These are phyloP conservation scores for Apistogramma diplotaenia DNA, from an alignment of 2,113 vertebrate genomes.

Conservation along the genomic window DNA sequence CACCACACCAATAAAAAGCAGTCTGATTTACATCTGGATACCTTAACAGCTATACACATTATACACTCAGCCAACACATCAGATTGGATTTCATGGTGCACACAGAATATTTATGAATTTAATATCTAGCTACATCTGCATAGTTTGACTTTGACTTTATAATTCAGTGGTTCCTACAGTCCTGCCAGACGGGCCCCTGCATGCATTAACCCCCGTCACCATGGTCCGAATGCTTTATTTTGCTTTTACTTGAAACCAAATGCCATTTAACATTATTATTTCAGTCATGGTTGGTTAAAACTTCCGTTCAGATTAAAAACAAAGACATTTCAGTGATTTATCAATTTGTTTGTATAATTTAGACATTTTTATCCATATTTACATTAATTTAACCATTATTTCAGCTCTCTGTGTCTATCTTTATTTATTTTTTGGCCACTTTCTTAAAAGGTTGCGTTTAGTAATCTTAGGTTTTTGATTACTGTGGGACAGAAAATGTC, in stretches of 20 bases:
- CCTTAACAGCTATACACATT: neutral
- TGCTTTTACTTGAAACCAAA: neutral
- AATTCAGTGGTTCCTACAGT: neutral
- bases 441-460: too few relatives aligned
- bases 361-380: too few relatives aligned
- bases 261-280: too few relatives aligned
- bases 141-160: neutral
- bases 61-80: neutral
- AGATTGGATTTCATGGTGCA: neutral
- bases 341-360: too few relatives aligned
- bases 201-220: neutral
- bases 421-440: too few relatives aligned
- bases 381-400: too few relatives aligned
- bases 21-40: neutral
- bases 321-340: too few relatives aligned
- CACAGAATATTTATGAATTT: neutral
- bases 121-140: neutral
- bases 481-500: neutral
- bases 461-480: neutral
- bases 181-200: neutral
- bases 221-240: neutral
- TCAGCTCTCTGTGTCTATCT: too few relatives aligned
- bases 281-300: too few relatives aligned
- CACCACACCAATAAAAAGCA: neutral
- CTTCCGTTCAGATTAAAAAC: too few relatives aligned